Evolutionary conservation across 2,888 invertebrate species (phyloP).

Genomic region (Andrena marginata): DNA sequence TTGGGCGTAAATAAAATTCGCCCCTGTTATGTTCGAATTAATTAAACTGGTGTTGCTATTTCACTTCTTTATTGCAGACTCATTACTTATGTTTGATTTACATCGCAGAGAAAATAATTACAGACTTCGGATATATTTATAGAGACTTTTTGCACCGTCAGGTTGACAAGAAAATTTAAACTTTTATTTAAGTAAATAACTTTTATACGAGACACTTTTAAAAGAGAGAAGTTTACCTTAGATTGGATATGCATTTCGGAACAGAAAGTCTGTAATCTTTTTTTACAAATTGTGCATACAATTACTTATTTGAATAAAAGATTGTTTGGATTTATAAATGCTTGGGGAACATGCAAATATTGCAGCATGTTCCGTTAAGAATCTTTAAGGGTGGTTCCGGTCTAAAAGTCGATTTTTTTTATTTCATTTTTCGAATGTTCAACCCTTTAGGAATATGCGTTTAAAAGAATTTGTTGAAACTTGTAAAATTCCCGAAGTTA

Average conservation of each 20-base stretch:
- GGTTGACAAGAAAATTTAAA: not conserved
- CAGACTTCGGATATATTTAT: not conserved
- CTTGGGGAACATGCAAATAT: not conserved
- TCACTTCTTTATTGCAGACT: too few species aligned
- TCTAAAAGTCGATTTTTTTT: too few species aligned
- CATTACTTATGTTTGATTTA: too few species aligned
- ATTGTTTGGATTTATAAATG: not conserved
- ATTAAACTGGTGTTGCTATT: too few species aligned
- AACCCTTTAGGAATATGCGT: too few species aligned
- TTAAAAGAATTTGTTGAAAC: too few species aligned
- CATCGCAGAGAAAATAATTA: not conserved
- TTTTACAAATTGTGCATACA: not conserved
- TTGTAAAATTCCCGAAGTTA: too few species aligned
- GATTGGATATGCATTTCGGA: slow-evolving; percentile 9
- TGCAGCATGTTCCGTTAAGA: not conserved
- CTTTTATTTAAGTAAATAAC: not conserved
- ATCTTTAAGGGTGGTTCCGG: not conserved
- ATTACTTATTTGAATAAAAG: not conserved
- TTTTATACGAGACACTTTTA: slow-evolving; percentile 9
- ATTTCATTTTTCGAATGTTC: too few species aligned
- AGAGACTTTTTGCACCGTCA: not conserved
- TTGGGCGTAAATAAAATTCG: too few species aligned
- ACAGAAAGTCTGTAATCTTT: not conserved
- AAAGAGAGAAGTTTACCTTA: not conserved
- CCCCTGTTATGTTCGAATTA: too few species aligned